These are phyloP conservation scores for Macroramphosus scolopax DNA, from an alignment of 2,797 vertebrate genomes.

Conservation along the genomic window DNA sequence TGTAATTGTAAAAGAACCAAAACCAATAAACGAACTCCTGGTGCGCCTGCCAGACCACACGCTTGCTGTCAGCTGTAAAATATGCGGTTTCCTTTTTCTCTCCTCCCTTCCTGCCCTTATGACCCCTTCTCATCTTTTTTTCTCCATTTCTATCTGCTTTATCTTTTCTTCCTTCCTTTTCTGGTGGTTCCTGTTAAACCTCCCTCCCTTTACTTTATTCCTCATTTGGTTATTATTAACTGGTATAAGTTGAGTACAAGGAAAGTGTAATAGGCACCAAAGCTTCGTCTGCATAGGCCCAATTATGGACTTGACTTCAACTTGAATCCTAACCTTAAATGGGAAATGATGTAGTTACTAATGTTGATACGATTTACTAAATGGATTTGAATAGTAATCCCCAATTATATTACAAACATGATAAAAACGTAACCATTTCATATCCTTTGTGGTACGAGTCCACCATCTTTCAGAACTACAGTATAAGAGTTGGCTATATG, in stretches of 20 bases:
- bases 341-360: no score
- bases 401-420: no score
- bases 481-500: no score
- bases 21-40: conserved; percentile 59
- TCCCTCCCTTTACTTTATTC: conserved; percentile 14
- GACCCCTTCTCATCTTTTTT: conserved; percentile 12
- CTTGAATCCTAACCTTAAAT: no score
- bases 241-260: background rate
- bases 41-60: conserved; percentile 54
- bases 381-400: no score
- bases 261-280: background rate
- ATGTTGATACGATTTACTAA: no score
- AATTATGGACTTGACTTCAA: no score
- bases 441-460: no score
- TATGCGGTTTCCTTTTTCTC: conserved; percentile 43
- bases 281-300: no score
- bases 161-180: conserved; percentile 16
- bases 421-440: no score
- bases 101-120: conserved; percentile 28
- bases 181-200: conserved; percentile 8
- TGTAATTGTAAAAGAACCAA: conserved; percentile 52
- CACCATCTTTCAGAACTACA: no score
- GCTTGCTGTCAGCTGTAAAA: conserved; percentile 59
- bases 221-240: conserved; percentile 7
- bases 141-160: conserved; percentile 1